phyloP scores from a whole-genome alignment of 30 jellyfish, hydroid and myxozoan genomes.

The Haliclystus octoradiatus region DNA sequence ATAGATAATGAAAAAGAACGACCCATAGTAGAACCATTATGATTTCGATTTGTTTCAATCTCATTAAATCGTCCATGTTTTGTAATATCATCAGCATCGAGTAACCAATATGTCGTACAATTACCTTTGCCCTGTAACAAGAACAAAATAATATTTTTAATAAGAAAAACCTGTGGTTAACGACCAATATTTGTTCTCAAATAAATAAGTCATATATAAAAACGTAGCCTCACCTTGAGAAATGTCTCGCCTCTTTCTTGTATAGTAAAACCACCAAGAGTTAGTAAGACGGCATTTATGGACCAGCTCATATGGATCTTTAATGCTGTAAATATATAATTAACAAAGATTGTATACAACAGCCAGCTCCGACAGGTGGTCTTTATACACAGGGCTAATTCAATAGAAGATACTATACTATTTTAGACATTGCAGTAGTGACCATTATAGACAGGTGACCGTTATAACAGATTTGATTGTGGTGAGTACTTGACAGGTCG shows the following conservation, averaged over 20 bases:
- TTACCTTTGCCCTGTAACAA: constrained; percentile 75
- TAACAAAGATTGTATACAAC: no score
- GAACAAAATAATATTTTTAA: neutral
- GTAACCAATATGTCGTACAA: constrained; percentile 46
- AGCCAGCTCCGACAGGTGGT: no score
- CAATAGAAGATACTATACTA: no score
- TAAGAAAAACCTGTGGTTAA: neutral
- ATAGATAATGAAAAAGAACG: constrained; percentile 16
- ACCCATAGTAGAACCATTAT: constrained; percentile 1
- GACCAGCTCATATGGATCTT: constrained; percentile 63
- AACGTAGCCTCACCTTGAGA: constrained; percentile 52
- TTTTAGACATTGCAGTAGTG: no score
- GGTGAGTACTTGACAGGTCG: no score
- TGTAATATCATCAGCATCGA: constrained; percentile 26
- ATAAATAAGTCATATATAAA: no score
- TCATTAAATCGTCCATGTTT: constrained; percentile 8
- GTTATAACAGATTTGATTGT: no score
- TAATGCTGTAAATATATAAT: constrained; percentile 29
- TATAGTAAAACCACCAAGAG: constrained; percentile 43
- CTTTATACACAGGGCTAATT: no score
- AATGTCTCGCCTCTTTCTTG: constrained; percentile 62
- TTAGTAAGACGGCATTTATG: constrained; percentile 36
- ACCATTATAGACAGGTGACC: no score
- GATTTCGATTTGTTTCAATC: neutral
- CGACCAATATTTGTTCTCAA: no score